Base-by-base conservation (phyloP, 2,113 vertebrate species). In the Shinisaurus crocodilurus region DNA sequence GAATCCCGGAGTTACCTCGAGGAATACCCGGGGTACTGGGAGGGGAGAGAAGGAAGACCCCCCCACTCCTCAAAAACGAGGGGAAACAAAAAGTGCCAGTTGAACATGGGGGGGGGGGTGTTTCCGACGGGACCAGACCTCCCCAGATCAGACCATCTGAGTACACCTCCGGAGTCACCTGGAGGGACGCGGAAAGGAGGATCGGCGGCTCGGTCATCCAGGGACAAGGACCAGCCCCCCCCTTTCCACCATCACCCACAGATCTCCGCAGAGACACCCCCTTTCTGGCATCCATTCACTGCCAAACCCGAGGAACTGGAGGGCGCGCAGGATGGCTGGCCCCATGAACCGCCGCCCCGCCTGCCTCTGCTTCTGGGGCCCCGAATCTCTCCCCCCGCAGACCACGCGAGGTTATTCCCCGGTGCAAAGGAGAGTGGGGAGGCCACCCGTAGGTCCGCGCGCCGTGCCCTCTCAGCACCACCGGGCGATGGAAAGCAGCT, bases 391-490 rank as follows among this genome's bases (percentile, higher is more conserved):
- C n/a, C n/a, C 63, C 45, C 43, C 34, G 40, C 72, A 18, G 3
- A 18, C 72, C 72, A 3, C 72, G 69, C 32, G 45, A 45, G 23
- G 25, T 82, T 0, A 1, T 3, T n/a, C 81, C 84, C 1, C 74
- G n/a, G 54, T 34, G 37, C n/a, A 3, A 6, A 0, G 0, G 43
- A 18, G n/a, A n/a, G 60, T 20, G 25, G 1, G 25, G 50, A 0
- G 37, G 45, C 10, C 18, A 6, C 16, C 29, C 82, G 34, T 60
- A 6, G 60, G 18, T 63, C 20, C 3, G 60, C 60, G 60, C 60
- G n/a, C 84, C 15, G 18, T 2, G 16, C 43, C n/a, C 34, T 50
- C 85, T 87, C 85, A 87, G 85, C 85, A 87, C 85, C 85, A 87
- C 70, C 6, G 25, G 40, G 50, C 8, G 72, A 32, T 76, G 85